Evolutionary conservation across 2,113 vertebrate genomes (phyloP).

Genomic region (Rostratula benghalensis): DNA sequence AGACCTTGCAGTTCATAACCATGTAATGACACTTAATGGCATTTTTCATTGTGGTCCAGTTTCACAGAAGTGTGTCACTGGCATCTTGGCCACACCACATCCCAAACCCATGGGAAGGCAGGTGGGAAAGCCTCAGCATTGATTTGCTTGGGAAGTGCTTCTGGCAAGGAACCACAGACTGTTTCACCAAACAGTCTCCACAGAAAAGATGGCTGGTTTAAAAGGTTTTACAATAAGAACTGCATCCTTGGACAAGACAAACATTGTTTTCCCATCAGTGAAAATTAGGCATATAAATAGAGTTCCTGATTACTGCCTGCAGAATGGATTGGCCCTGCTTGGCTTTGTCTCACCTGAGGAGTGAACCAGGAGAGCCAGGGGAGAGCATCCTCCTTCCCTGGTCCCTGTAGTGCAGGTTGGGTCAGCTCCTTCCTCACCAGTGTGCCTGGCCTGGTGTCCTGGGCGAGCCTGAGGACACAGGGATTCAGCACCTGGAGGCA

Average conservation of each 20-base stretch:
- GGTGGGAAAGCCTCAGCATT: rapidly evolving
- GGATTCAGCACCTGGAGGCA: background rate
- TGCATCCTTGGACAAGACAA: background rate
- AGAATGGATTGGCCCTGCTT: background rate
- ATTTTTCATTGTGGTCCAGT: background rate
- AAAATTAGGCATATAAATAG: background rate
- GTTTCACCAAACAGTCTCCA: background rate
- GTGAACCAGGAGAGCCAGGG: background rate
- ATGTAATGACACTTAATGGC: background rate
- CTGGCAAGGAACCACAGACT: rapidly evolving
- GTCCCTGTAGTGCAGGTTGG: rapidly evolving
- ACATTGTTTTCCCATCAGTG: background rate
- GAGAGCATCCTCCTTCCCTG: background rate
- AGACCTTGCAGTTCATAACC: background rate
- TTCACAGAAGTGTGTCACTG: background rate
- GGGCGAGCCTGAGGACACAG: rapidly evolving
- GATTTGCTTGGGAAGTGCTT: background rate
- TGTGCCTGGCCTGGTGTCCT: rapidly evolving
- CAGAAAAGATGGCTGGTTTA: background rate
- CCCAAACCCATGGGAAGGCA: rapidly evolving
- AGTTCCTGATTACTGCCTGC: background rate
- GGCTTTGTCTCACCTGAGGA: background rate
- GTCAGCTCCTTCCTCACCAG: background rate
- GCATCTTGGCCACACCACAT: rapidly evolving
- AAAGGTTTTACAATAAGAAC: background rate